Base-by-base conservation (phyloP, 2,888 invertebrate genomes). In the Agrotis clavis region DNA sequence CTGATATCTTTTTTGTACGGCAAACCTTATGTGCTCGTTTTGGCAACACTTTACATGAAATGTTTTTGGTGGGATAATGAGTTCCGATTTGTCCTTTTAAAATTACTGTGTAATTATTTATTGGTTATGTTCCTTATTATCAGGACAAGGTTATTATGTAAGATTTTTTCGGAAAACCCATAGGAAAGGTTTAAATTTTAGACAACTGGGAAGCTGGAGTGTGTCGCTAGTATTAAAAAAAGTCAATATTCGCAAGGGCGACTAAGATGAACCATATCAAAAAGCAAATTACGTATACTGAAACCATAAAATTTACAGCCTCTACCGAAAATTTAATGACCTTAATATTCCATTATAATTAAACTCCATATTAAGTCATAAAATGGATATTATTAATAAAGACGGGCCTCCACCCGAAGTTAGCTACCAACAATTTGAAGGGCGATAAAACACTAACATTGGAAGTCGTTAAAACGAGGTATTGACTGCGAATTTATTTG, bases 401-500 rank as follows among this genome's bases (percentile, higher is more conserved):
- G 80, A 69, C 79, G 67, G 72, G 67, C 73, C 68, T 69, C 84
- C 78, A 80, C 74, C 54, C 67, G 75, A 70, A 75, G 69, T 76
- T 70, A 56, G 79, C 72, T 84, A 74, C 67, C 71, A 81, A 79
- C 87, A 84, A 82, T 89, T 90, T 90, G 85, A 90, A 78, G 87
- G 85, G 84, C 88, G 82, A 88, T 92, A 91, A 92, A 92, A 83
- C 64, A 71, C 83, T 83, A 84, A 87, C 87, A 91, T 89, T 86
- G 84, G 79, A 87, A 91, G 87, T 90, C 90, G 87, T 90, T 89
- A 90, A 89, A 88, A 72, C 70, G 69, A 74, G 77, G 85, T 80
- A 89, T 90, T 81, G 87, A 68, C 76, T 84, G 82, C 77, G 71
- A 88, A 90, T 93, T 93, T 93, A 93, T 93, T 92, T 90, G 94